phyloP scores from a whole-genome alignment of 37 sponge, comb jelly and placozoan genomes.

The Halichondria panicea region DNA sequence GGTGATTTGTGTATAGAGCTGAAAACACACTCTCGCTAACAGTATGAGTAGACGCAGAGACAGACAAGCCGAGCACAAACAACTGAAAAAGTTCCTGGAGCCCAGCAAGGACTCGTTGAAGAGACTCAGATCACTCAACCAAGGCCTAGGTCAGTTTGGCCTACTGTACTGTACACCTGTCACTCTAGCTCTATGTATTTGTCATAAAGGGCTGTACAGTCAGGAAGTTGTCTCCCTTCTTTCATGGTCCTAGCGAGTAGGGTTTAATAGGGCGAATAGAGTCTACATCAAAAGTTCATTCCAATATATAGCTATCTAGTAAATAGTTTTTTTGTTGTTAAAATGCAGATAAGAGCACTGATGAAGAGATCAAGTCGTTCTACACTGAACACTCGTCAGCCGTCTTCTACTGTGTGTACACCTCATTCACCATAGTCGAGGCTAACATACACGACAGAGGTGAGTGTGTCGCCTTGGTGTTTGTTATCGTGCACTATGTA shows the following conservation, averaged over 20 bases:
- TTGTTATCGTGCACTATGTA: too few relatives aligned
- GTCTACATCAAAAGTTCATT: not conserved
- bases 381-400: constrained; percentile 43
- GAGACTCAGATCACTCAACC: constrained; percentile 70
- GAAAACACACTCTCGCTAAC: too few relatives aligned
- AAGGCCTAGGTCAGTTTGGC: constrained; percentile 51
- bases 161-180: not conserved
- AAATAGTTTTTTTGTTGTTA: not conserved
- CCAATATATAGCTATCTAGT: not conserved
- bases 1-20: too few relatives aligned
- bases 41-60: constrained; percentile 13
- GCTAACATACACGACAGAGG: constrained; percentile 42
- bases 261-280: not conserved
- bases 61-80: constrained; percentile 42
- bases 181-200: too few relatives aligned
- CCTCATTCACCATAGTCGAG: constrained; percentile 68
- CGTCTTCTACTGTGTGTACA: constrained; percentile 74
- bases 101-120: constrained; percentile 58
- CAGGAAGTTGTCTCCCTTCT: too few relatives aligned
- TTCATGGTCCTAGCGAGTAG: too few relatives aligned
- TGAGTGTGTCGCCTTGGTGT: too few relatives aligned
- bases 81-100: constrained; percentile 80
- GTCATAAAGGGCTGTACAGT: too few relatives aligned
- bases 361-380: constrained; percentile 65
- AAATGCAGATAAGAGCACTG: constrained; percentile 58